Percentiles rank a stretch among this genome's conserved stretches.
Conservation (phyloP, 2,888 invertebrate genomes). For the Nomada ferruginata region DNA sequence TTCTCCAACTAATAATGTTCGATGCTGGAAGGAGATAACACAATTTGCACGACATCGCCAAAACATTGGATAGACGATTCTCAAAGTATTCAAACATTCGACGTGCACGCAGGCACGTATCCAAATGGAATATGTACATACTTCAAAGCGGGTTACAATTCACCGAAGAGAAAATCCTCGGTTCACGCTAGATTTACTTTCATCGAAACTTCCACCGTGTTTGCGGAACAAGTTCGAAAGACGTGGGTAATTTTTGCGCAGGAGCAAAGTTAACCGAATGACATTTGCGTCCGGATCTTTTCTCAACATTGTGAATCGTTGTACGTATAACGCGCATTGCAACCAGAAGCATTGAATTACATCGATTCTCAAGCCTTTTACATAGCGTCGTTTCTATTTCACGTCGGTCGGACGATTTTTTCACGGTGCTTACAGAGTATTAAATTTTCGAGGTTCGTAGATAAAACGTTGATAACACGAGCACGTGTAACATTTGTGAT, state of each 20-base stretch:
- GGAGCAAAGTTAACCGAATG: background rate
- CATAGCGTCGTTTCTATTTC: slow-evolving; percentile 16
- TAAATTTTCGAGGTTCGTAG: slow-evolving; percentile 25
- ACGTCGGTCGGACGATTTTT: slow-evolving; percentile 15
- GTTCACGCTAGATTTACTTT: background rate
- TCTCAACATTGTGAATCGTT: background rate
- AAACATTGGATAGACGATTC: too few species aligned
- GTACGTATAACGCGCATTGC: slow-evolving; percentile 18
- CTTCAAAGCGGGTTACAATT: background rate
- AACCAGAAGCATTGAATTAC: background rate
- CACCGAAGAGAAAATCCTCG: background rate
- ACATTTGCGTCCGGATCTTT: background rate
- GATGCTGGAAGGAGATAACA: background rate
- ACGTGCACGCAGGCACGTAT: background rate
- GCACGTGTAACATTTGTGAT: slow-evolving; percentile 9
- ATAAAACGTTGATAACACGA: slow-evolving; percentile 18
- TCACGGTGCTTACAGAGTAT: slow-evolving; percentile 30
- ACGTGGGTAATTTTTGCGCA: slow-evolving; percentile 1
- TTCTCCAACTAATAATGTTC: background rate
- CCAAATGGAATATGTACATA: background rate
- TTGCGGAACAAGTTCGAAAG: background rate
- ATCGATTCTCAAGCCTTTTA: background rate
- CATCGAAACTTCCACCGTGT: background rate
- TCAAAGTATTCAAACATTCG: background rate
- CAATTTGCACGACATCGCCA: background rate